A percentile compares a stretch with the other conserved stretches of the same genome.
phyloP scores from a whole-genome alignment of 2,113 vertebrate genomes.

The Catharus minimus region DNA sequence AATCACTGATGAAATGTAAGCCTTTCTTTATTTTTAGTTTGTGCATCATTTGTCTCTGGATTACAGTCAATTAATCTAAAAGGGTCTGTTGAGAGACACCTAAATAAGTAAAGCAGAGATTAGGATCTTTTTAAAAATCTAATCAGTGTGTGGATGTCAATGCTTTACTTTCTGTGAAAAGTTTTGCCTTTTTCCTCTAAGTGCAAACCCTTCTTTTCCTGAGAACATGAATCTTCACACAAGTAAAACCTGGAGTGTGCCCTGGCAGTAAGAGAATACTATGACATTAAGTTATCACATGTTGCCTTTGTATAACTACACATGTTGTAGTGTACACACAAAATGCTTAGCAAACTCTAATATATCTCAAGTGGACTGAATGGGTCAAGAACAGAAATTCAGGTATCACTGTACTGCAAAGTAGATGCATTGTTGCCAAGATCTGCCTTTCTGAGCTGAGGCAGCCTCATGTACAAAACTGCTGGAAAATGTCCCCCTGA shows the following conservation, averaged over 20 bases:
- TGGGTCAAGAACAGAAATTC: background rate
- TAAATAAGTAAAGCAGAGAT: background rate
- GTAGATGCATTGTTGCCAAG: slow-evolving; percentile 20
- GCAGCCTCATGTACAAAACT: background rate
- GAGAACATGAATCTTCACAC: background rate
- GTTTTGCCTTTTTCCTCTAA: background rate
- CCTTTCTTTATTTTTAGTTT: background rate
- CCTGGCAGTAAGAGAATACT: background rate
- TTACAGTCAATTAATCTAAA: background rate
- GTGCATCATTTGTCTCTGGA: background rate
- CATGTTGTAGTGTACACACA: background rate
- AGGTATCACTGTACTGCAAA: background rate
- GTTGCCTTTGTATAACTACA: background rate
- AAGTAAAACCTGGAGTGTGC: background rate
- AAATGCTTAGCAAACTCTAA: background rate
- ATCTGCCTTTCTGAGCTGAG: background rate
- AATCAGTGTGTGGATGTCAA: background rate
- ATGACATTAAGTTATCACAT: background rate
- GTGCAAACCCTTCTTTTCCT: background rate
- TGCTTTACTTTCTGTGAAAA: background rate
- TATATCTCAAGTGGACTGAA: background rate
- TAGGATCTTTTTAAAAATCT: background rate
- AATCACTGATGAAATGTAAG: background rate
- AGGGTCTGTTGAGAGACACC: background rate
- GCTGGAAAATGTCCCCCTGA: background rate